Conservation (phyloP, 30 jellyfish, hydroid and myxozoan species). For the Turritopsis dohrnii region DNA sequence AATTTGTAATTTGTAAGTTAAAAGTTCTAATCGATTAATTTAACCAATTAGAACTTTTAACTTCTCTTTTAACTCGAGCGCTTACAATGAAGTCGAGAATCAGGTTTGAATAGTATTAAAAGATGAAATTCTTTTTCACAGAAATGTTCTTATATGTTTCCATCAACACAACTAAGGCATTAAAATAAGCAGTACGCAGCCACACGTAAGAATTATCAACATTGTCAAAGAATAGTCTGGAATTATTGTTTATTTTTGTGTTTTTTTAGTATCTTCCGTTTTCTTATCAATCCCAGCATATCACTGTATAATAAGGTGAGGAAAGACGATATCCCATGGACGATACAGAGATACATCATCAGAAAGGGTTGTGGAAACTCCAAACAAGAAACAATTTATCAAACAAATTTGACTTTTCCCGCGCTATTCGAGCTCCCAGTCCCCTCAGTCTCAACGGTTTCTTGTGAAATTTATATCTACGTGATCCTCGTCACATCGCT, state of each 20-base stretch:
- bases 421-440: too few species aligned
- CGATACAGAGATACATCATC: not conserved
- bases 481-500: too few species aligned
- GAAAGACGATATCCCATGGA: not conserved
- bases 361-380: too few species aligned
- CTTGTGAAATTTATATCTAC: too few species aligned
- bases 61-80: not conserved
- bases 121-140: not conserved
- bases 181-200: not conserved
- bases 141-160: too few species aligned
- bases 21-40: too few species aligned
- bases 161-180: not conserved
- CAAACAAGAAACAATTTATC: too few species aligned
- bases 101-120: not conserved
- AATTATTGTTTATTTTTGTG: not conserved
- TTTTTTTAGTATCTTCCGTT: not conserved
- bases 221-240: not conserved
- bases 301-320: not conserved
- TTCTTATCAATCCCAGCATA: not conserved
- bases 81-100: not conserved
- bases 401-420: too few species aligned
- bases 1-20: too few species aligned
- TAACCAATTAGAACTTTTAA: too few species aligned
- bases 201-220: not conserved
- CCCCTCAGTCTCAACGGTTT: too few species aligned